Evolutionary conservation across 35 echinoderm and acorn worm species (phyloP).

Genomic region (Patiria miniata): DNA sequence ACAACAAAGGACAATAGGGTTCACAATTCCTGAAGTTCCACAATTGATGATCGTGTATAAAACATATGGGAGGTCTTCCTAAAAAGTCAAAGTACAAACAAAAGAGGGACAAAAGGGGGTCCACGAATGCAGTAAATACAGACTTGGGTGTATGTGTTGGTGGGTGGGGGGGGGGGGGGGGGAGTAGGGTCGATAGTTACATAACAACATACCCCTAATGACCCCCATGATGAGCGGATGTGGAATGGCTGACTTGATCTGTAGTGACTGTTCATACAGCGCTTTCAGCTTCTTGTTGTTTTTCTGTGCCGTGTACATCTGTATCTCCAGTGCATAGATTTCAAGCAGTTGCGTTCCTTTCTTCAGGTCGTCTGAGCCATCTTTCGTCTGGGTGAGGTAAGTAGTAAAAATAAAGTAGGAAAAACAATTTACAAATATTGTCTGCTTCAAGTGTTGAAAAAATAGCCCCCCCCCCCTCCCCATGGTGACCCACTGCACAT

Average conservation of each 20-base stretch:
- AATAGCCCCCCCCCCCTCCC: too few species aligned
- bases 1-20: too few species aligned
- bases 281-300: constrained; percentile 99
- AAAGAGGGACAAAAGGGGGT: too few species aligned
- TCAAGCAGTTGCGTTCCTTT: constrained; percentile 97
- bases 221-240: constrained; percentile 99
- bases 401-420: neutral
- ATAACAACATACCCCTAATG: constrained; percentile 82
- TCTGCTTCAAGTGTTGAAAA: too few species aligned
- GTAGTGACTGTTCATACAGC: constrained; percentile 96
- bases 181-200: neutral
- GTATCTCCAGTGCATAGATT: constrained; percentile 99
- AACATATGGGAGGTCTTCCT: too few species aligned
- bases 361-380: constrained; percentile 95
- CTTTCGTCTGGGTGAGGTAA: constrained; percentile 69
- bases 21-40: too few species aligned
- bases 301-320: constrained; percentile 99
- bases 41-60: too few species aligned
- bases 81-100: too few species aligned
- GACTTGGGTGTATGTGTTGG: too few species aligned
- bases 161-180: neutral
- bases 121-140: too few species aligned
- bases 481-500: too few species aligned
- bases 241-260: constrained; percentile 99
- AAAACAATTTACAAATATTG: too few species aligned